phyloP scores from a whole-genome alignment of 2,888 invertebrate genomes.

The Tridacna gigas region DNA sequence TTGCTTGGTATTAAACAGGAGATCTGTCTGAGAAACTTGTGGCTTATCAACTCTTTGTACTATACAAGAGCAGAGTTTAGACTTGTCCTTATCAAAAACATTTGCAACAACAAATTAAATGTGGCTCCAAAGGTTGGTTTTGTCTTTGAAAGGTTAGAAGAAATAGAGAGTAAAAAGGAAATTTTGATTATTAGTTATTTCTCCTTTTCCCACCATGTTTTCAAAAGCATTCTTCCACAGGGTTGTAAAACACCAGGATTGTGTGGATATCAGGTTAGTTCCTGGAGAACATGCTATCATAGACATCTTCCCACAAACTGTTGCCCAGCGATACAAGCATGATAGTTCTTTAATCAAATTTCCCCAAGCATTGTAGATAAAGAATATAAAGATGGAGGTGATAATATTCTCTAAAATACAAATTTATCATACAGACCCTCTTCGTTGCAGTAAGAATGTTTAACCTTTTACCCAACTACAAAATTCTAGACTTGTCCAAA shows the following conservation, averaged over 20 bases:
- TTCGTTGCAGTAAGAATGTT: background rate
- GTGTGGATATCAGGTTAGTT: background rate
- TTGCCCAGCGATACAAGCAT: conserved; percentile 13
- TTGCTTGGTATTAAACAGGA: no score
- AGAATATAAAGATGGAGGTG: conserved; percentile 18
- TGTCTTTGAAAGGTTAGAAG: no score
- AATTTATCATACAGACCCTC: background rate
- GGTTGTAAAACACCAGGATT: background rate
- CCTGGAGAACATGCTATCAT: conserved; percentile 11
- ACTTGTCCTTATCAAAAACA: no score
- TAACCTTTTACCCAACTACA: background rate
- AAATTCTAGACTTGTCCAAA: no score
- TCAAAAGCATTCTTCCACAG: background rate
- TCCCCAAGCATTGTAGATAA: conserved; percentile 5
- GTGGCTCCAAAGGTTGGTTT: no score
- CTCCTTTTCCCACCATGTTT: no score
- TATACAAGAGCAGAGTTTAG: no score
- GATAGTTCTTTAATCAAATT: conserved; percentile 22
- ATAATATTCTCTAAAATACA: conserved; percentile 3
- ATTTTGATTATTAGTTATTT: no score
- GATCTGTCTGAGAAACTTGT: no score
- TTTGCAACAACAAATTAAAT: no score
- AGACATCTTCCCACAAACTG: conserved; percentile 15
- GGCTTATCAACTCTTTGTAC: no score
- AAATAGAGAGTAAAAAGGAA: no score